phyloP scores from a whole-genome alignment of 37 sponge, comb jelly and placozoan genomes.

The Haliclona indistincta region DNA sequence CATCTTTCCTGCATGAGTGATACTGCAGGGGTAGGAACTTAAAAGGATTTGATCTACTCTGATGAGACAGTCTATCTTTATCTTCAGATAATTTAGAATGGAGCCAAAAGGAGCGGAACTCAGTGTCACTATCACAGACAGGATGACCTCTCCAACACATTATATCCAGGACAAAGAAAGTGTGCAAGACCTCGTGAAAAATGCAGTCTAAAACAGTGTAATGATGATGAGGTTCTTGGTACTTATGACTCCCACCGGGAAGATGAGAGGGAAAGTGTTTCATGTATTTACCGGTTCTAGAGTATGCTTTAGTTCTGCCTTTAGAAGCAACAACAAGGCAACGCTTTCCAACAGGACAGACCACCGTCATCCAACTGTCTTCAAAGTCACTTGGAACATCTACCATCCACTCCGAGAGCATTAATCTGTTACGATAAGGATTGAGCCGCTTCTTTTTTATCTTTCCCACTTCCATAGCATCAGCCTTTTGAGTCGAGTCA shows the following conservation, averaged over 20 bases:
- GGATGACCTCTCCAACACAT: conserved; percentile 92
- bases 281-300: conserved; percentile 66
- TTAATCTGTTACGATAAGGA: conserved; percentile 87
- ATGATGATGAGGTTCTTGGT: conserved; percentile 3
- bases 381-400: conserved; percentile 86
- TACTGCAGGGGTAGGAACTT: conserved; percentile 46
- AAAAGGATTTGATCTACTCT: conserved; percentile 56
- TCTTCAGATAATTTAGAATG: conserved; percentile 50
- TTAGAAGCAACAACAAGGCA: conserved; percentile 75
- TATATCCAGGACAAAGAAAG: conserved; percentile 87
- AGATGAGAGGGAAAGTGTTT: conserved; percentile 84
- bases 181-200: conserved; percentile 49
- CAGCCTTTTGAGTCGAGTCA: background rate
- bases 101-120: conserved; percentile 63
- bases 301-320: conserved; percentile 80
- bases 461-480: background rate
- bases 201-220: conserved; percentile 88
- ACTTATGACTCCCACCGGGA: conserved; percentile 78
- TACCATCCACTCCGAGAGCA: conserved; percentile 96
- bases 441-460: conserved; percentile 25
- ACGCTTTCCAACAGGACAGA: conserved; percentile 89
- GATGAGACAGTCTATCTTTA: background rate
- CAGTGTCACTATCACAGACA: conserved; percentile 82
- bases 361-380: conserved; percentile 72
- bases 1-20: conserved; percentile 48